These are phyloP conservation scores for Stenchaetothrips biformis DNA, from an alignment of 2,888 invertebrate genomes.

Conservation along the genomic window DNA sequence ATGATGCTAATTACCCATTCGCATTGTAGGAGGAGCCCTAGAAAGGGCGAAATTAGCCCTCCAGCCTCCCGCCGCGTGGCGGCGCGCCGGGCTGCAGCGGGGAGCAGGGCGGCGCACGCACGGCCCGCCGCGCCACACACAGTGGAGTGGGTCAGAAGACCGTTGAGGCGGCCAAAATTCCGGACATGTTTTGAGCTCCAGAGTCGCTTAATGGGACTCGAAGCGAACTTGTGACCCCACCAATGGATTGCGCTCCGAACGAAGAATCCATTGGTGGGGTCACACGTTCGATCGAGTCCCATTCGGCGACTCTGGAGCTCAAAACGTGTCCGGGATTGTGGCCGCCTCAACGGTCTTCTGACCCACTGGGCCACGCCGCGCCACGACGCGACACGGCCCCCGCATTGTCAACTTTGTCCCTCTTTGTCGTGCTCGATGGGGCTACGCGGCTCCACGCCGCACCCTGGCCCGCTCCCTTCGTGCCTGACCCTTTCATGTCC, in stretches of 20 bases:
- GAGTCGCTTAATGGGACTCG: no score
- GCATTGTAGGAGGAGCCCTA: slow-evolving; percentile 8
- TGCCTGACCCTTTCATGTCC: background rate
- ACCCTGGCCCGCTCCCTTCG: background rate
- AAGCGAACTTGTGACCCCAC: no score
- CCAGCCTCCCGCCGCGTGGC: background rate
- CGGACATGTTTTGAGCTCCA: no score
- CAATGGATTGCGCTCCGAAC: no score
- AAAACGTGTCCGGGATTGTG: no score
- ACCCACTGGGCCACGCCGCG: no score
- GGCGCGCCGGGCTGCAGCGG: background rate
- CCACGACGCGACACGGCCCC: background rate
- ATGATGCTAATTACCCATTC: slow-evolving; percentile 23
- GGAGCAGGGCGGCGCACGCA: no score
- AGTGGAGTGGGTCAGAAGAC: background rate
- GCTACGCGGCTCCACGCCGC: background rate
- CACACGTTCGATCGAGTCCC: no score
- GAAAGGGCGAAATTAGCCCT: slow-evolving; percentile 23
- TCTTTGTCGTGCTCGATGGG: background rate
- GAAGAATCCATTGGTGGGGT: no score
- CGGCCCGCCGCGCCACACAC: background rate
- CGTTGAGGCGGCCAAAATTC: no score
- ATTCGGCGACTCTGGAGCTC: no score
- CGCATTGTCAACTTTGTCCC: background rate
- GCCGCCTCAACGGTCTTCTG: no score